Conservation (phyloP, 2,113 vertebrate genomes). For the human region DNA sequence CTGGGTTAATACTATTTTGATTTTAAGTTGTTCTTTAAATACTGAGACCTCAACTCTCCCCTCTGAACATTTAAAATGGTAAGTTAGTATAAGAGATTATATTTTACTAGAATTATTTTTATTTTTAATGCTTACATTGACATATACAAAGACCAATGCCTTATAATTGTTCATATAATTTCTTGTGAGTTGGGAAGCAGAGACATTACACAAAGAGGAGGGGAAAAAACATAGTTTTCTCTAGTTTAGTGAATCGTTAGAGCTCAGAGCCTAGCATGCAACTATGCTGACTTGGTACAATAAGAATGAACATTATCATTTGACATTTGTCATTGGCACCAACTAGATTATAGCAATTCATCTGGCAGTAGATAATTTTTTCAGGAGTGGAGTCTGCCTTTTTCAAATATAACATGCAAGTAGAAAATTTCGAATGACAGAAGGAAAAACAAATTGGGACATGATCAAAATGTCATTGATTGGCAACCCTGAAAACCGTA, state of each 20-base stretch:
- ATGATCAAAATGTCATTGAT: background rate
- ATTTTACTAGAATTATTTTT: background rate
- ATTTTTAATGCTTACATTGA: background rate
- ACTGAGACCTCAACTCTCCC: background rate
- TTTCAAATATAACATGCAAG: conserved; percentile 14
- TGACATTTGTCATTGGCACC: conserved; percentile 45
- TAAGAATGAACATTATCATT: background rate
- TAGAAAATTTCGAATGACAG: background rate
- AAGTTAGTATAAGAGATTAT: background rate
- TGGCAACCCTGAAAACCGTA: background rate
- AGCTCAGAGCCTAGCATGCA: background rate
- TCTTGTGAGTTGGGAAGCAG: background rate
- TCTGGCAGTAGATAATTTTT: background rate
- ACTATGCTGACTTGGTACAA: background rate
- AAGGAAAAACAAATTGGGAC: background rate
- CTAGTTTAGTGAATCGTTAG: background rate
- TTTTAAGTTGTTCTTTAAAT: background rate
- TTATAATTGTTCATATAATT: background rate
- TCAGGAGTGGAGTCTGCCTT: background rate
- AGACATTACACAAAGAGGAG: background rate
- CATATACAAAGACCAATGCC: background rate
- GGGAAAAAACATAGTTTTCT: background rate
- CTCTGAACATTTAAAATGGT: background rate
- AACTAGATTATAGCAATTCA: conserved; percentile 29
- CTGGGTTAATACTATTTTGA: background rate